phyloP scores from a whole-genome alignment of 2,113 vertebrate genomes.

The Pithys albifrons region DNA sequence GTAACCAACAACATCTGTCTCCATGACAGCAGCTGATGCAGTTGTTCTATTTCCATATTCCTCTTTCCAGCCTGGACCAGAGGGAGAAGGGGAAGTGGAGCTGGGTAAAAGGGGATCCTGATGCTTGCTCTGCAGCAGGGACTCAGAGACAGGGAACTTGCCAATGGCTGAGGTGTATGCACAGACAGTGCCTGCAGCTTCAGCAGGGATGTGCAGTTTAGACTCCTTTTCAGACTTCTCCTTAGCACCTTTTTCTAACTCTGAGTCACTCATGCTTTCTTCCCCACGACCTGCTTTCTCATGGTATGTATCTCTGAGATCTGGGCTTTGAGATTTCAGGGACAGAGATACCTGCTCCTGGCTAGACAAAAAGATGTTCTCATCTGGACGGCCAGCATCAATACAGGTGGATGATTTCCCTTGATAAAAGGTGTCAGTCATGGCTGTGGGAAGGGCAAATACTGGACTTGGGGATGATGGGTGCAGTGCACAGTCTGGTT shows the following conservation, averaged over 20 bases:
- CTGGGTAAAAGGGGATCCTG: conserved; percentile 2
- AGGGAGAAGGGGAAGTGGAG: conserved; percentile 15
- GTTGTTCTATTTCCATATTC: background rate
- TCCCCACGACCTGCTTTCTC: conserved; percentile 73
- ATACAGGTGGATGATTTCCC: background rate
- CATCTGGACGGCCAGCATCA: conserved; percentile 50
- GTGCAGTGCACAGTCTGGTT: conserved; percentile 27
- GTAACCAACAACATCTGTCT: background rate
- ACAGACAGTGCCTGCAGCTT: background rate
- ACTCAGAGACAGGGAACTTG: background rate
- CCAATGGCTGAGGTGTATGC: background rate
- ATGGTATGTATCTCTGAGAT: conserved; percentile 40
- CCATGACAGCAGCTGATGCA: background rate
- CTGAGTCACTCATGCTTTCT: conserved; percentile 80
- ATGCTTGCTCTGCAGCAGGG: background rate
- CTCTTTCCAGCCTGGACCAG: background rate
- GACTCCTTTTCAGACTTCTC: conserved; percentile 87
- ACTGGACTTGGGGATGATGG: conserved; percentile 33
- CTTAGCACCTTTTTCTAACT: conserved; percentile 88
- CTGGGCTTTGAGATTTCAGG: conserved; percentile 44
- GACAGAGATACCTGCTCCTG: conserved; percentile 50
- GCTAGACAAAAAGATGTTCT: conserved; percentile 74
- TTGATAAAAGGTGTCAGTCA: conserved; percentile 1
- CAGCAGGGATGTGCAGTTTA: conserved; percentile 61
- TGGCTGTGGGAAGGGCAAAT: conserved; percentile 20